Evolutionary conservation across 2,113 vertebrate species (phyloP), one percentile per base, ranked within the genome.

Genomic region (Dasyurus viverrinus): DNA sequence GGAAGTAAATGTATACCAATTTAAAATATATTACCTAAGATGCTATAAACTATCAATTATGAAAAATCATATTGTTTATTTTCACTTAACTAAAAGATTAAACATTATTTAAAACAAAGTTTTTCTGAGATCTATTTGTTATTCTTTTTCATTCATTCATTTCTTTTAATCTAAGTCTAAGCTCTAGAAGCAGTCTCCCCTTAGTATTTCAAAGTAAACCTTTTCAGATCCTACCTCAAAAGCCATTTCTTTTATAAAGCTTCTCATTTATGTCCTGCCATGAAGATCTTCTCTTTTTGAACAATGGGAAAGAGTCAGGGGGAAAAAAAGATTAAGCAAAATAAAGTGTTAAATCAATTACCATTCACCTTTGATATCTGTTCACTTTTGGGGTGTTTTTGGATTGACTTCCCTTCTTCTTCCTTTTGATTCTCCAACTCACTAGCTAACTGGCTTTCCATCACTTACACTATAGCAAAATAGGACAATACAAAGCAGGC

Each of bases 61-160:
- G 55, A 53, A 92, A 84, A 57, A 93, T 16, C 54, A 47, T 60
- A 22, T 46, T 8, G 54, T 11, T 60, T 48, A 42, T 91, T 95
- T 96, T 53, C 42, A 27, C 91, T 90, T 93, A 52, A 50, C 25
- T 53, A 26, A 91, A 96, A 94, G 23, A 54, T 27, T 94, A 89
- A 91, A 30, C 2, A 2, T 16, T 90, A 68, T 91, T n/a, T 89
- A 92, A 89, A 92, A 48, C 10, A 76, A 68, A 93, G 9, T 3
- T 46, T 19, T 3, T 89, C 46, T 55, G 76, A 84, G 19, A 48
- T 52, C 24, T 42, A 89, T n/a, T 94, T 54, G 24, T 42, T 6
- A 54, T 53, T 84, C 90, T 91, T 55, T 57, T 57, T 84, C 7
- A 84, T 23, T 84, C 16, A 84, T 42, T 42, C n/a, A 84, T 84